Base-by-base conservation (phyloP, 2,797 vertebrate genomes). In the Trachurus trachurus region DNA sequence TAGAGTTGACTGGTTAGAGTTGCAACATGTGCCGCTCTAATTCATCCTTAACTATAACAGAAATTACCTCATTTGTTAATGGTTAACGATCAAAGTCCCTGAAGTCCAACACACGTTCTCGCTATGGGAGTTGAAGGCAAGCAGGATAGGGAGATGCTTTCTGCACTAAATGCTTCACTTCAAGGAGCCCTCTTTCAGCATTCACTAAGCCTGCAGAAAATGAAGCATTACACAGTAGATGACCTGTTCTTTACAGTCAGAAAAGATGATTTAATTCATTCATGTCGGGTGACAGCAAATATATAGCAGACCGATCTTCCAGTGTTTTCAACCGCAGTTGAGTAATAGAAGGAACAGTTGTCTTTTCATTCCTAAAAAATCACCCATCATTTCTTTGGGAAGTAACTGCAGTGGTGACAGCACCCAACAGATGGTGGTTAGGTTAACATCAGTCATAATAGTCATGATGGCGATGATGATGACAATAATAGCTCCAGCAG, bases 391-490 rank as follows among this genome's bases (percentile, higher is more conserved):
- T 85, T 85, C 70, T 83, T 76, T 78, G 71, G 79, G 63, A 78
- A 75, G 45, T 17, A 73, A 54, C 58, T 71, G 63, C 31, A 57
- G 86, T 78, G 72, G 72, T 86, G 84, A 93, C 80, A 88, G 81
- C 73, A 47, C 66, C 81, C 66, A 84, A 81, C 92, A 93, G 85
- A 90, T 94, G 92, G 88, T 79, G 67, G 66, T 92, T 90, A 90
- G 76, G 64, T 94, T 88, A 89, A 76, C 86, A 88, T 89, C 83
- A 80, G 77, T 90, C 88, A 83, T 90, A 88, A 90, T 82, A 63
- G 74, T 84, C 70, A 76, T 69, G 82, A 91, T 83, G 64, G 78
- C n/a, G 17, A 80, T 80, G 83, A 86, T 76, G 71, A 88, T 83
- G 82, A 88, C 74, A 84, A 89, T 90, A 91, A 92, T 91, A 87